phyloP scores from a whole-genome alignment of 2,888 invertebrate genomes.

The Lithosia quadra region DNA sequence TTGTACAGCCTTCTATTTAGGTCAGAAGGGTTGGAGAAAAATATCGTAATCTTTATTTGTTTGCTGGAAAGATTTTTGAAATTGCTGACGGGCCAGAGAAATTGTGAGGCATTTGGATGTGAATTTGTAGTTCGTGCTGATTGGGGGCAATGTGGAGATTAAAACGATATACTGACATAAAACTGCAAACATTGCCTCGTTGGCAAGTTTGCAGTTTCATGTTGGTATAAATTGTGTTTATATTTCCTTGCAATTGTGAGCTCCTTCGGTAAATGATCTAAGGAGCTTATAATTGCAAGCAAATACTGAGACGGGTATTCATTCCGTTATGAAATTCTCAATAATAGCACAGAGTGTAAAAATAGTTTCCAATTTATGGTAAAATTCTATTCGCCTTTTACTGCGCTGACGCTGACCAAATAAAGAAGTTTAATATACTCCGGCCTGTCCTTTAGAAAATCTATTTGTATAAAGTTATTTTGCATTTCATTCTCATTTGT shows the following conservation, averaged over 20 bases:
- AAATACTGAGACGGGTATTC: neutral
- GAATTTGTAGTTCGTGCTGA: conserved; percentile 11
- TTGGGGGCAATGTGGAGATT: neutral
- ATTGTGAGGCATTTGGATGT: neutral
- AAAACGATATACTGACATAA: neutral
- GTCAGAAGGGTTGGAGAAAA: conserved; percentile 15
- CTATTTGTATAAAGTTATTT: neutral
- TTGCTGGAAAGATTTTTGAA: conserved; percentile 8
- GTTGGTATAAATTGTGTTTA: no score
- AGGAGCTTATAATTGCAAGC: no score
- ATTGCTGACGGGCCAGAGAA: neutral
- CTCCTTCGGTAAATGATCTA: neutral
- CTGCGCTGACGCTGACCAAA: no score
- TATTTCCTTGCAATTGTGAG: neutral
- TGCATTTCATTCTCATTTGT: neutral
- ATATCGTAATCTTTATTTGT: conserved; percentile 14
- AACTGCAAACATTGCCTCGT: neutral
- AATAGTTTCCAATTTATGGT: no score
- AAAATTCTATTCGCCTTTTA: no score
- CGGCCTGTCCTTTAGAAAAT: no score
- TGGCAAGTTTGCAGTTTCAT: neutral
- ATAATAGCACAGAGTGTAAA: no score
- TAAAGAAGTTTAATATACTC: no score
- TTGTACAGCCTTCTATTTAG: conserved; percentile 11
- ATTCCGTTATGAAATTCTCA: neutral